Evolutionary conservation across 2,888 invertebrate species (phyloP), one percentile per base, ranked within the genome.

Genomic region (Dilophus febrilis): DNA sequence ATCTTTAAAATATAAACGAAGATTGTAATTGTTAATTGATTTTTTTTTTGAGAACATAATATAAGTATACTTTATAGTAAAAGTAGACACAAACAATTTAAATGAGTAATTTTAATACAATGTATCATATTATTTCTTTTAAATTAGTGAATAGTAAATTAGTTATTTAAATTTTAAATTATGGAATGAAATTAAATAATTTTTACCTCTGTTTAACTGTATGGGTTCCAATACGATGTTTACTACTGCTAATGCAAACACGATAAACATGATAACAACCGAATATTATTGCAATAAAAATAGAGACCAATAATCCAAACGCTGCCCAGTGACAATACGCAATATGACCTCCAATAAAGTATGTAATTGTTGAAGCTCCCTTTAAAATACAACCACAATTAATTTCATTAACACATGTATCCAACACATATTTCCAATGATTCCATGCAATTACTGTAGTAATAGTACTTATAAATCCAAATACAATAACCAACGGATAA

Each of bases 381-480:
- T 72, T 74, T 30, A 79, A 61, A 48, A 77, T 74, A 49, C 79
- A 79, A 32, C 77, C 78, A 50, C 78, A 79, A 50, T 74, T 77
- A 4, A 68, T 68, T 48, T 74, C 72, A 35, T 66, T 66, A 12
- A 65, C 67, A 48, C 78, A 78, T 35, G 72, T 70, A 50, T 78
- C 76, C 3, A 79, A 58, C 0, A 77, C 77, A 14, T 66, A 64
- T 35, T 68, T 67, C 79, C 79, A 79, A 53, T 79, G 77, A 35
- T 71, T 67, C 68, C 74, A 78, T 1, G 74, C 71, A 40, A 78
- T 66, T 4, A 72, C 77, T 28, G 59, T 57, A 3, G 57, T 54
- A 28, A 62, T 54, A 49, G 59, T 58, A 48, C 58, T 58, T 37
- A 55, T 44, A 40, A 53, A 42, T 19, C 61, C 59, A 4, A 53